Percentiles rank a stretch among this genome's conserved stretches.
These are phyloP conservation scores for Pluvianellus socialis DNA, from an alignment of 2,113 vertebrate species.

Conservation along the genomic window DNA sequence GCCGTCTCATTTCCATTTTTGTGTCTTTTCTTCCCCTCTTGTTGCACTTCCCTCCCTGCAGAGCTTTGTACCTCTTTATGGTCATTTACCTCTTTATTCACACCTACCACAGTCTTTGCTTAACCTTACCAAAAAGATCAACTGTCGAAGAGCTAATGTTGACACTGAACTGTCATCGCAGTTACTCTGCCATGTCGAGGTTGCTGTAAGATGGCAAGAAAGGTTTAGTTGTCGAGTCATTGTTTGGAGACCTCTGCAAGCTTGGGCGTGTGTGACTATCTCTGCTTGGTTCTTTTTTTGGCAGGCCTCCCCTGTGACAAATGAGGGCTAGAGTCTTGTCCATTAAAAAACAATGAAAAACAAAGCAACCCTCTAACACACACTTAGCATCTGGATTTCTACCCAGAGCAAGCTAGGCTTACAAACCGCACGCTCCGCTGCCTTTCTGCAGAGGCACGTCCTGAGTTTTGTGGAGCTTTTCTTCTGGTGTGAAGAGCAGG, in stretches of 20 bases:
- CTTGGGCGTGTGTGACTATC: not conserved
- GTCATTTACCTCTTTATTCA: not conserved
- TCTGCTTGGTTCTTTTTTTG: not conserved
- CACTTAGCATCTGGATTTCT: not conserved
- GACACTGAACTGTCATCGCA: not conserved
- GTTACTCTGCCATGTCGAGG: not conserved
- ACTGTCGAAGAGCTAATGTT: not conserved
- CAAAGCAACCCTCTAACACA: not conserved
- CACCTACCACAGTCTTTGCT: not conserved
- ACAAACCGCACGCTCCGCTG: fast-evolving
- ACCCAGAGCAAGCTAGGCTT: not conserved
- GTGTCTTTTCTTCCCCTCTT: not conserved
- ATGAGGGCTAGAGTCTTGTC: not conserved
- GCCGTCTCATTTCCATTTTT: not conserved
- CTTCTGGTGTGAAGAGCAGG: not conserved
- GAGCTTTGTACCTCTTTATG: not conserved
- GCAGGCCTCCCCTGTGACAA: not conserved
- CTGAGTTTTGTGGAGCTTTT: not conserved
- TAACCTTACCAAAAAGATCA: not conserved
- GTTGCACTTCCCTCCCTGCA: not conserved
- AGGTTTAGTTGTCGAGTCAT: not conserved
- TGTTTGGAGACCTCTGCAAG: constrained; percentile 5
- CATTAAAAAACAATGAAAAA: not conserved
- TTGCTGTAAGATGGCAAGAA: not conserved
- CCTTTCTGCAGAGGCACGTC: not conserved